A percentile compares a stretch with the other conserved stretches of the same genome.
Evolutionary conservation across 2,797 vertebrate species (phyloP).

Genomic region (Anas capensis): DNA sequence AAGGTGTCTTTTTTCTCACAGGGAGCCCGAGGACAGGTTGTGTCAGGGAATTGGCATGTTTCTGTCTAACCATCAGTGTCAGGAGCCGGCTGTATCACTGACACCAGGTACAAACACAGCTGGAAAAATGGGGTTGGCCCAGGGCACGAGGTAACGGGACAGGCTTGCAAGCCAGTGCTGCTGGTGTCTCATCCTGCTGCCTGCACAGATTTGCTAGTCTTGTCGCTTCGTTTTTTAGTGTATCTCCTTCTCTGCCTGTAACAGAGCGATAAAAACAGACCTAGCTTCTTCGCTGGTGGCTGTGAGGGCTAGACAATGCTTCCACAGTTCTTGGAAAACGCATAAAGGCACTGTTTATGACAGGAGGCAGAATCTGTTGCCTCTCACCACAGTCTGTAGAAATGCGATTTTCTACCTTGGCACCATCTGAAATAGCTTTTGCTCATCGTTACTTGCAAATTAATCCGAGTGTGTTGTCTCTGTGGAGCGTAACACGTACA

Average conservation of each 20-base stretch:
- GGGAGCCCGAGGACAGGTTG: background rate
- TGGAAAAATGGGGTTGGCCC: background rate
- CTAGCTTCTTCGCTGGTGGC: background rate
- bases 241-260: background rate
- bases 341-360: background rate
- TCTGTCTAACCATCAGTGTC: background rate
- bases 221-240: background rate
- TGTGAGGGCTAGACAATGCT: conserved; percentile 17
- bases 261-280: background rate
- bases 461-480: background rate
- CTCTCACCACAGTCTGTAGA: background rate
- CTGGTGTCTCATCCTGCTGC: background rate
- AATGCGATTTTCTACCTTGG: background rate
- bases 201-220: background rate
- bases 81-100: background rate
- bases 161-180: background rate
- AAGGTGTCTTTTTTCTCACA: background rate
- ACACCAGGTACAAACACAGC: background rate
- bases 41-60: background rate
- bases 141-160: background rate
- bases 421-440: conserved; percentile 7
- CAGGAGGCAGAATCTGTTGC: background rate
- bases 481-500: background rate
- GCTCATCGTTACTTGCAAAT: background rate
- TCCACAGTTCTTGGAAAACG: background rate